Evolutionary conservation across 2,888 invertebrate species (phyloP), one percentile per base, ranked within the genome.

Genomic region (Platycheirus rosarum): DNA sequence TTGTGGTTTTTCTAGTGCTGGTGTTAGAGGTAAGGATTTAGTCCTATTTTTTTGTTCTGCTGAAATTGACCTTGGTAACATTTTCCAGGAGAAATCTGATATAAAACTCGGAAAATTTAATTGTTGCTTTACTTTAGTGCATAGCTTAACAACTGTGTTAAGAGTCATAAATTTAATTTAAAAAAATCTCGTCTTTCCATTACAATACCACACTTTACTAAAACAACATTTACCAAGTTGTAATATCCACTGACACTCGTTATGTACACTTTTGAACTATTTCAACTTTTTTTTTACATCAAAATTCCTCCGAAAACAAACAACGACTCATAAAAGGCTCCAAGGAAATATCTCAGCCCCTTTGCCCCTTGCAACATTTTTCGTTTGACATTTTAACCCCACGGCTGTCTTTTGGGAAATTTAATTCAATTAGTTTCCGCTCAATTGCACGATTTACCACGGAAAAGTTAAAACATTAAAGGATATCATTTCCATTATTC

Each of bases 391-490:
- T 29, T 60, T 60, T 2, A 60, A 60, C n/a, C 66, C 57, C 23
- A 35, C 3, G 42, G 20, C 29, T n/a, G 14, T 9, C 18, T 32
- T 46, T 66, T 53, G 11, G 51, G 40, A 76, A 57, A 62, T 77
- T 55, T 62, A 82, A 82, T 82, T 77, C 82, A 77, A 82, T 82
- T 82, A 82, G 66, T 73, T 77, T 73, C 60, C 68, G 35, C 37
- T 82, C 82, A 77, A 82, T 82, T 82, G 71, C 82, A 68, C 71
- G 68, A 73, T 77, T 82, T 68, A 82, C 71, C 82, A 76, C 49
- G 57, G 26, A 68, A 82, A 77, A 82, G 77, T 82, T 82, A 20
- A 77, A 77, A 68, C 82, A 82, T 77, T 82, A 73, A 77, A 77
- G 49, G 77, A 82, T 77, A 77, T 82, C 71, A 63, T 63, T 82